These are phyloP conservation scores for Habroteleia sp. DNA, from an alignment of 2,888 invertebrate species.

Conservation along the genomic window DNA sequence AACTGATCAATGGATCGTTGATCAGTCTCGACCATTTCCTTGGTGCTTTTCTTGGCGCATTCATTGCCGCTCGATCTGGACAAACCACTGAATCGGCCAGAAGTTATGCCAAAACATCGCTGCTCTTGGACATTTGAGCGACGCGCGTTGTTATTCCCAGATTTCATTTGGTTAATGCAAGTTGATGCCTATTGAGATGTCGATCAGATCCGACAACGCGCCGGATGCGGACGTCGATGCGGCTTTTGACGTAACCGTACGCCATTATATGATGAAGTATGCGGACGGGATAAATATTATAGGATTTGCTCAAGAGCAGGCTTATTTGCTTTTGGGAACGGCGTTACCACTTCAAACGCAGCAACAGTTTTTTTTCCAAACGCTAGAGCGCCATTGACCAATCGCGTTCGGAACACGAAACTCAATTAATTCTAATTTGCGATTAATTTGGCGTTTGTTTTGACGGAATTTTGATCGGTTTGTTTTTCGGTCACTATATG, in stretches of 20 bases:
- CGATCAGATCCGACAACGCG: conserved; percentile 36
- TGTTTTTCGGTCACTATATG: conserved; percentile 10
- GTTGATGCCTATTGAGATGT: conserved; percentile 37
- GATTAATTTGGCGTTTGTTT: not conserved
- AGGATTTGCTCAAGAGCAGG: not conserved
- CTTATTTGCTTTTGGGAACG: conserved; percentile 7
- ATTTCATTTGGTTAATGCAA: conserved; percentile 48
- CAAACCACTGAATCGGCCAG: conserved; percentile 5
- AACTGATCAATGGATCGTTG: conserved; percentile 1
- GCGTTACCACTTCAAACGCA: conserved; percentile 5
- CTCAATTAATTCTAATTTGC: conserved; percentile 9
- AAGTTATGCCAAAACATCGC: conserved; percentile 26
- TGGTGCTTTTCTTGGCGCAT: conserved; percentile 1
- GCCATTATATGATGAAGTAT: conserved; percentile 19
- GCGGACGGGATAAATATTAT: conserved; percentile 20
- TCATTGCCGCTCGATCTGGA: conserved; percentile 4
- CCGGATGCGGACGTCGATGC: conserved; percentile 21
- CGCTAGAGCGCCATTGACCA: not conserved
- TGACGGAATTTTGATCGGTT: not conserved
- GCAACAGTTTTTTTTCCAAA: not conserved
- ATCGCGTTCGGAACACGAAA: not conserved
- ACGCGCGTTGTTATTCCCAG: conserved; percentile 19
- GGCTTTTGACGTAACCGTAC: conserved; percentile 22
- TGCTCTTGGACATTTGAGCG: conserved; percentile 30
- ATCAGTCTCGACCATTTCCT: no score